Evolutionary conservation across 1,140 invertebrate genomes (phyloP).

Genomic region (Tribolium castaneum): DNA sequence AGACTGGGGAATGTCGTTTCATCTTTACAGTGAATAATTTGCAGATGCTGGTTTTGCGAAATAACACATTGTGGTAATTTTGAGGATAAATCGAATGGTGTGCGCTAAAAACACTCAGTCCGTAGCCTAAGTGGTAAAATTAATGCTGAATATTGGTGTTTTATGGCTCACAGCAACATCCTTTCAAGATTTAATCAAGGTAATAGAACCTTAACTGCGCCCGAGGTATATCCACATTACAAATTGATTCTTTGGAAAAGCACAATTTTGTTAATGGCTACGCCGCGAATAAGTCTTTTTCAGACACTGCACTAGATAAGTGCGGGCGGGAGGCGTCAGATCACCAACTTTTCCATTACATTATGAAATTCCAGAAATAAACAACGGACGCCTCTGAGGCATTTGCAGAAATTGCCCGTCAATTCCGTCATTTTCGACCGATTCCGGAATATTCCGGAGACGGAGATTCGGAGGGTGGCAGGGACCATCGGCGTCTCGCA

Average conservation of each 20-base stretch:
- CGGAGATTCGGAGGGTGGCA: neutral
- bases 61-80: constrained; percentile 6
- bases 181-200: constrained; percentile 53
- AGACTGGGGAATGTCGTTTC: neutral
- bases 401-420: neutral
- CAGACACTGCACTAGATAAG: constrained; percentile 34
- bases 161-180: constrained; percentile 26
- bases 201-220: constrained; percentile 50
- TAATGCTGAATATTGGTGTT: constrained; percentile 26
- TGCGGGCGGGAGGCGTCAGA: neutral
- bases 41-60: neutral
- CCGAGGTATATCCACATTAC: constrained; percentile 50
- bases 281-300: constrained; percentile 47
- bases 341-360: constrained; percentile 39
- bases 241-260: constrained; percentile 55
- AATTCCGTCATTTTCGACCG: constrained; percentile 4
- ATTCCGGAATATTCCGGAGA: neutral
- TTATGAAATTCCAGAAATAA: constrained; percentile 27
- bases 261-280: constrained; percentile 54
- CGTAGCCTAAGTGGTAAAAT: neutral
- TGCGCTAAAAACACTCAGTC: neutral
- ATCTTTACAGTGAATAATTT: neutral
- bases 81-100: neutral
- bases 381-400: neutral
- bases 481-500: constrained; percentile 25